Conservation (phyloP, 2,888 invertebrate genomes). For the Lycaena phlaeas region DNA sequence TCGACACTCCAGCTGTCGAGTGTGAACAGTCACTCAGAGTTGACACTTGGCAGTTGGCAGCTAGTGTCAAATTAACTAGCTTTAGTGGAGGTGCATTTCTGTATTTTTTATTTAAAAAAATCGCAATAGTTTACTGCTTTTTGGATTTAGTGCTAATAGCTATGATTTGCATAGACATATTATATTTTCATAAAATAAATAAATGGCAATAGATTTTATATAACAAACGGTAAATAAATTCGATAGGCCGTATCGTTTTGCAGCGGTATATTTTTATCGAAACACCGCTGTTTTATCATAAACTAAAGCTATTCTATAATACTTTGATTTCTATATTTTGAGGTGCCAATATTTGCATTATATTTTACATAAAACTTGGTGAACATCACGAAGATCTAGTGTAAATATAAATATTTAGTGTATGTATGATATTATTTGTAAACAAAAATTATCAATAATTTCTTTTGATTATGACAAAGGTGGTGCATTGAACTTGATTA, state of each 20-base stretch:
- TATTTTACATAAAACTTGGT: too few relatives aligned
- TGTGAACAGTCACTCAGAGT: too few relatives aligned
- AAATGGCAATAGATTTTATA: neutral
- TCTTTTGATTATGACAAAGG: neutral
- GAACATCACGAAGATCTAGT: neutral
- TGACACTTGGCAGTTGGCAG: neutral
- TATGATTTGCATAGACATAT: neutral
- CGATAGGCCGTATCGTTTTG: neutral
- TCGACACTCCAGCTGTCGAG: too few relatives aligned
- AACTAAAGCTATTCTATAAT: neutral
- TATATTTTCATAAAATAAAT: neutral
- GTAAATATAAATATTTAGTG: neutral
- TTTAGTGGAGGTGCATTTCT: neutral
- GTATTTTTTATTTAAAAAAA: neutral
- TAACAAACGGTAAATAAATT: constrained; percentile 7
- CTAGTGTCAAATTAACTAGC: neutral
- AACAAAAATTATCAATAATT: neutral
- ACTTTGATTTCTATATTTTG: neutral
- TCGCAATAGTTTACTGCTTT: neutral
- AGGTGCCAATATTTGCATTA: neutral
- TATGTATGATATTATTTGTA: neutral
- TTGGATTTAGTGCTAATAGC: neutral
- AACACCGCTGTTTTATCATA: constrained; percentile 8
- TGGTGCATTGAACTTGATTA: neutral
- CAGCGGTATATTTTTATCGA: constrained; percentile 10